phyloP scores from a whole-genome alignment of 2,797 vertebrate species.

The Hippopotamyrus pictus region DNA sequence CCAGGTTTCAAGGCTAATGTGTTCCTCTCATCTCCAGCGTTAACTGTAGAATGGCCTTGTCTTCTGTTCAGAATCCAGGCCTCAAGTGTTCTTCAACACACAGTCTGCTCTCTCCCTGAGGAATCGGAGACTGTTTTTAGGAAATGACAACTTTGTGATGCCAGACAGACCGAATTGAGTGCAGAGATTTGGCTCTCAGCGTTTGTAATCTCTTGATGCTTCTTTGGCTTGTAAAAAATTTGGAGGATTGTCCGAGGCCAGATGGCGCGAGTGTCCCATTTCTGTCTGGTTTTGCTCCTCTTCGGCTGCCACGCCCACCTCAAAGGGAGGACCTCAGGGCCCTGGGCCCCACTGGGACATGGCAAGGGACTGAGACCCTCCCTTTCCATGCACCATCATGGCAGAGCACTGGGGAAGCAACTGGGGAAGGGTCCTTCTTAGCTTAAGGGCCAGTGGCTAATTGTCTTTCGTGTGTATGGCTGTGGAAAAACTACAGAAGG shows the following conservation, averaged over 20 bases:
- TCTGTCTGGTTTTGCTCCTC: background rate
- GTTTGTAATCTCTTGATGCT: background rate
- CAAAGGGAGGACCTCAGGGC: background rate
- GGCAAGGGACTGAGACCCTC: background rate
- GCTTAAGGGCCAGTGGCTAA: background rate
- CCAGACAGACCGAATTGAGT: background rate
- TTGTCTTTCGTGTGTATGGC: background rate
- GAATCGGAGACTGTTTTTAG: background rate
- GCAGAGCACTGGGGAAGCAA: background rate
- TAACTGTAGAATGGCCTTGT: background rate
- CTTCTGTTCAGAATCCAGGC: background rate
- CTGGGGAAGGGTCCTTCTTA: background rate
- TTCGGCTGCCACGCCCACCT: background rate
- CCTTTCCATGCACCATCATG: background rate
- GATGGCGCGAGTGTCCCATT: background rate
- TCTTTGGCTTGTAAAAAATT: background rate
- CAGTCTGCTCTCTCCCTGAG: background rate
- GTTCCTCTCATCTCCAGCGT: background rate
- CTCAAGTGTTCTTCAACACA: background rate
- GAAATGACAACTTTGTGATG: background rate
- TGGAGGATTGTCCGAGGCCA: background rate
- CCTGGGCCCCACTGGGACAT: background rate
- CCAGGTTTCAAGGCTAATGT: background rate
- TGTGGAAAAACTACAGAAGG: background rate
- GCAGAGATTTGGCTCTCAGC: background rate